phyloP scores from a whole-genome alignment of 2,888 invertebrate genomes.

The Matsumyia berberina region DNA sequence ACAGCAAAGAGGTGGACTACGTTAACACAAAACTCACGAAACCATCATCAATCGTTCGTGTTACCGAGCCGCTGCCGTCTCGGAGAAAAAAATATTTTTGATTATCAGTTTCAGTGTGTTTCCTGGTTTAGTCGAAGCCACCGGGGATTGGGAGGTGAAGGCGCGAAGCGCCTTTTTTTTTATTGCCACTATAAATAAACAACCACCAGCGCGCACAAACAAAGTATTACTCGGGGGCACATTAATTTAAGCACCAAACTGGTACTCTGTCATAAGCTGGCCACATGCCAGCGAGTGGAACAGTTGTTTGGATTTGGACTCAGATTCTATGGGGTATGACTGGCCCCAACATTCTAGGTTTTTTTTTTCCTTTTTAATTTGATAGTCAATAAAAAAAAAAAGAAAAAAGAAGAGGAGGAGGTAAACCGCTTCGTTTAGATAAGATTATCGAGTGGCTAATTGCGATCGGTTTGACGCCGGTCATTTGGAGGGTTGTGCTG shows the following conservation, averaged over 20 bases:
- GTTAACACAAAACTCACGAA: conserved; percentile 25
- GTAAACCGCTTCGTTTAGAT: conserved; percentile 59
- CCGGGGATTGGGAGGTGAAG: background rate
- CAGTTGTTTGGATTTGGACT: conserved; percentile 17
- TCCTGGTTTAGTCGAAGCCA: background rate
- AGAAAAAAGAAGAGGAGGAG: conserved; percentile 14
- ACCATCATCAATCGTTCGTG: conserved; percentile 31
- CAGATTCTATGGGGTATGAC: background rate
- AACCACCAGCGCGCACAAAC: conserved; percentile 17
- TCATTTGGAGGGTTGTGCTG: conserved; percentile 8
- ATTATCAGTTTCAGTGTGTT: conserved; percentile 21
- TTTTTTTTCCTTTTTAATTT: conserved; percentile 1
- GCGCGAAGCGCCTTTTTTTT: conserved; percentile 9
- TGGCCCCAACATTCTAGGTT: too few relatives aligned
- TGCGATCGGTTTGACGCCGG: conserved; percentile 20
- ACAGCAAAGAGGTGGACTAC: conserved; percentile 5
- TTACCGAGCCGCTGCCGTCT: conserved; percentile 6
- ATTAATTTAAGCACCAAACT: conserved; percentile 55
- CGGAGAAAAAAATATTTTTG: conserved; percentile 2
- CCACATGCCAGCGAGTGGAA: conserved; percentile 56
- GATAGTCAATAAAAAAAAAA: conserved; percentile 53
- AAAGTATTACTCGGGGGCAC: conserved; percentile 36
- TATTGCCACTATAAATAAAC: conserved; percentile 48
- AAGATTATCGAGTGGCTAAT: conserved; percentile 68
- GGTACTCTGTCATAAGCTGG: conserved; percentile 68